Evolutionary conservation across 2,888 invertebrate species (phyloP).

Genomic region (Lissonota sp.): DNA sequence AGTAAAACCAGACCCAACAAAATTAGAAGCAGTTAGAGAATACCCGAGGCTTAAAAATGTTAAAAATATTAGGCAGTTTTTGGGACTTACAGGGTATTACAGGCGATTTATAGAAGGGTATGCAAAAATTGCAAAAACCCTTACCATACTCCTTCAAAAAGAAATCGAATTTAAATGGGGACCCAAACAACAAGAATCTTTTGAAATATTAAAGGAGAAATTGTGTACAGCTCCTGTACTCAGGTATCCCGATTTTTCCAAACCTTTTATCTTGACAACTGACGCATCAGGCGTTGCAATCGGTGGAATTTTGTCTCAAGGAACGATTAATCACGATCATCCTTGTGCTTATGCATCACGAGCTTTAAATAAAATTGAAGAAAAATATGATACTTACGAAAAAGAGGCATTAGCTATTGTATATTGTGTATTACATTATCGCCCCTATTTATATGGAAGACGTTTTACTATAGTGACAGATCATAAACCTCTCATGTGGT

Average conservation of each 20-base stretch:
- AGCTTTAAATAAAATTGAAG: constrained; percentile 31
- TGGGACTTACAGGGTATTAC: constrained; percentile 51
- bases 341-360: constrained; percentile 32
- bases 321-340: constrained; percentile 26
- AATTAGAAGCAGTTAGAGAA: constrained; percentile 26
- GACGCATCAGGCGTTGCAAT: too few species aligned
- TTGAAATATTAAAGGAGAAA: constrained; percentile 36
- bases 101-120: constrained; percentile 43
- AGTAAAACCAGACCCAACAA: constrained; percentile 32
- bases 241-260: constrained; percentile 64
- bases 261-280: constrained; percentile 65
- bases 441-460: constrained; percentile 29
- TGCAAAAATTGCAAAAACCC: constrained; percentile 37
- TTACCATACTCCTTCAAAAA: constrained; percentile 37
- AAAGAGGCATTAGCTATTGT: too few species aligned
- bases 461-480: constrained; percentile 27
- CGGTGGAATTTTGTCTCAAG: too few species aligned
- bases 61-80: constrained; percentile 33
- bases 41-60: constrained; percentile 41
- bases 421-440: constrained; percentile 36
- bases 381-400: constrained; percentile 26
- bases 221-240: constrained; percentile 48
- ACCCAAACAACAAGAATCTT: constrained; percentile 34
- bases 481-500: constrained; percentile 31
- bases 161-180: constrained; percentile 32